Percentiles rank a stretch among this genome's conserved stretches.
Evolutionary conservation across 2,113 vertebrate species (phyloP).

Genomic region (Pagrus major): DNA sequence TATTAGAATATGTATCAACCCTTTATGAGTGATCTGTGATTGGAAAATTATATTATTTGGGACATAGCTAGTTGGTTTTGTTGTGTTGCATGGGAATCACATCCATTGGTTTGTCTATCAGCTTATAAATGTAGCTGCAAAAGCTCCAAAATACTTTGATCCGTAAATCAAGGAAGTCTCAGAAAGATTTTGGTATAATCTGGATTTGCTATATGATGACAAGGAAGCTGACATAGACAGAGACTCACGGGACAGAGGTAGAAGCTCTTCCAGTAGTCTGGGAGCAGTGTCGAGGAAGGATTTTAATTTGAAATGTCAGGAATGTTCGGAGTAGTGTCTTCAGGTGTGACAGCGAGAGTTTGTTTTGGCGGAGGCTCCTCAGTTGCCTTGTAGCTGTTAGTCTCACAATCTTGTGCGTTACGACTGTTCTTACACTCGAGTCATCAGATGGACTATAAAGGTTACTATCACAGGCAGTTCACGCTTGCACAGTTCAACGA

Average conservation of each 20-base stretch:
- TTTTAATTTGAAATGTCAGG: background rate
- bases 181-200: slow-evolving; percentile 19
- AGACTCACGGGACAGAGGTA: background rate
- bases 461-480: slow-evolving; percentile 37
- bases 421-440: slow-evolving; percentile 28
- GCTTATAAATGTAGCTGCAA: background rate
- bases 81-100: background rate
- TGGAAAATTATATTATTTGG: background rate
- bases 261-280: background rate
- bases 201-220: slow-evolving; percentile 28
- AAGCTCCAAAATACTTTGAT: background rate
- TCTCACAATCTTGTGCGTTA: background rate
- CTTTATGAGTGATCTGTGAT: background rate
- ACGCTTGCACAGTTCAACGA: slow-evolving; percentile 32
- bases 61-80: background rate
- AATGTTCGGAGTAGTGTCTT: background rate
- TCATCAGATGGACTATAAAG: slow-evolving; percentile 39
- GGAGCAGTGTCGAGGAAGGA: background rate
- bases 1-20: background rate
- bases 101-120: background rate
- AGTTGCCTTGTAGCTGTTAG: background rate
- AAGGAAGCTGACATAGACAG: slow-evolving; percentile 2
- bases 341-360: background rate
- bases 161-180: background rate
- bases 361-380: background rate